phyloP scores from a whole-genome alignment of 92 coral and sea anemone genomes.

The Metridium senile region DNA sequence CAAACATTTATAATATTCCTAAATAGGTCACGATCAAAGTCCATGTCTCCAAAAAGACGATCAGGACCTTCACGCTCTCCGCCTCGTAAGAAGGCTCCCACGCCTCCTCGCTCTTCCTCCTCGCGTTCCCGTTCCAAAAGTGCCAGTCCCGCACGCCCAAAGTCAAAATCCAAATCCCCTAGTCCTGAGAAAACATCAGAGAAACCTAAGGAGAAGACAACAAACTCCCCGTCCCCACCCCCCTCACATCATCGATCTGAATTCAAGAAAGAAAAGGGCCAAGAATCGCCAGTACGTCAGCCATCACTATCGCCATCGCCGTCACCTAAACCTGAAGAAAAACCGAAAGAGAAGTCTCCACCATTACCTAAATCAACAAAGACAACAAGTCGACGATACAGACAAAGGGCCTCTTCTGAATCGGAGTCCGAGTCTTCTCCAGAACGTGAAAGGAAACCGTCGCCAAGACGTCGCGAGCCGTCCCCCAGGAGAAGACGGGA shows the following conservation, averaged over 20 bases:
- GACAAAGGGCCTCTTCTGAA: conserved; percentile 81
- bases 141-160: conserved; percentile 37
- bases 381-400: conserved; percentile 86
- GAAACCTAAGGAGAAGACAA: conserved; percentile 39
- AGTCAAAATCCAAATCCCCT: conserved; percentile 62
- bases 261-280: conserved; percentile 68
- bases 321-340: conserved; percentile 65
- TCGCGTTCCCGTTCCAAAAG: conserved; percentile 69
- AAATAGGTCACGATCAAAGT: conserved; percentile 22
- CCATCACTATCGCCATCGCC: conserved; percentile 90
- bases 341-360: conserved; percentile 62
- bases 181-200: conserved; percentile 36
- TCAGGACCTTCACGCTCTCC: conserved; percentile 54
- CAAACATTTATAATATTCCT: neutral
- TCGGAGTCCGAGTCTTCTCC: conserved; percentile 87
- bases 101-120: conserved; percentile 51
- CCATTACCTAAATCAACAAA: conserved; percentile 83
- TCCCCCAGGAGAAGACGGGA: conserved; percentile 64
- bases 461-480: conserved; percentile 71
- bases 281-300: conserved; percentile 76
- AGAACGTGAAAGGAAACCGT: conserved; percentile 56
- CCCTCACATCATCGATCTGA: conserved; percentile 86
- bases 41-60: conserved; percentile 55
- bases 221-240: conserved; percentile 71
- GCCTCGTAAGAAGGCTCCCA: conserved; percentile 66